Conservation (phyloP, 2,888 invertebrate species). For the Tiphia femorata region DNA sequence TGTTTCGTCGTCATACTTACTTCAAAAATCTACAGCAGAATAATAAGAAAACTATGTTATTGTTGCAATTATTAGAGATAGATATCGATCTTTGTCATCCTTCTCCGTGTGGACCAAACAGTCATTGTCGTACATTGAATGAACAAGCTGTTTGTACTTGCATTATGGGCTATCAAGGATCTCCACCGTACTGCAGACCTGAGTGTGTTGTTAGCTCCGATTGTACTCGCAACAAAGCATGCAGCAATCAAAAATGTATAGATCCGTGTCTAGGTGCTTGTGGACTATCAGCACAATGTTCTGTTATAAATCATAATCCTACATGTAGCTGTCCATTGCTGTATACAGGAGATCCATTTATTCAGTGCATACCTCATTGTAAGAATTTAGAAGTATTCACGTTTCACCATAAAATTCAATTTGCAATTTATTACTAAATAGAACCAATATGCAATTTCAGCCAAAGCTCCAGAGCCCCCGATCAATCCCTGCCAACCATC, state of each 20-base stretch:
- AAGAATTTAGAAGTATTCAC: slow-evolving; percentile 51
- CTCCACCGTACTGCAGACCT: slow-evolving; percentile 80
- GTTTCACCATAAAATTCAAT: slow-evolving; percentile 6
- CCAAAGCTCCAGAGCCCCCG: slow-evolving; percentile 46
- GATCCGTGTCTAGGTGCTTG: slow-evolving; percentile 87
- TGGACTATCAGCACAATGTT: slow-evolving; percentile 82
- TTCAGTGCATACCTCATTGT: slow-evolving; percentile 73
- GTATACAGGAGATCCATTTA: slow-evolving; percentile 86
- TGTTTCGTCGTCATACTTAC: too few species aligned
- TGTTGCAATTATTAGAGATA: too few species aligned
- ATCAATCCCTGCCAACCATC: slow-evolving; percentile 74
- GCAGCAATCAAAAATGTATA: slow-evolving; percentile 83
- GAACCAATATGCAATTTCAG: slow-evolving; percentile 37
- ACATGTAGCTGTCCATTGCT: slow-evolving; percentile 84
- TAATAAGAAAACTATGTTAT: too few species aligned
- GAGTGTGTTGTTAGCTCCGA: slow-evolving; percentile 88
- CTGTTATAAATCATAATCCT: slow-evolving; percentile 86
- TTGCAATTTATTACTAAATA: slow-evolving; percentile 55
- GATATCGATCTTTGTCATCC: slow-evolving; percentile 78
- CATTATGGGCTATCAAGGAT: slow-evolving; percentile 79
- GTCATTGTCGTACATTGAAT: slow-evolving; percentile 75
- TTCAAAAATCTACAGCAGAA: slow-evolving; percentile 21
- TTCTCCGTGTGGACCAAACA: slow-evolving; percentile 85
- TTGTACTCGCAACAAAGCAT: slow-evolving; percentile 81
- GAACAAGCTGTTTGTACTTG: slow-evolving; percentile 81